Base-by-base conservation (phyloP, 2,888 invertebrate genomes). In the Netelia fuscicornis region DNA sequence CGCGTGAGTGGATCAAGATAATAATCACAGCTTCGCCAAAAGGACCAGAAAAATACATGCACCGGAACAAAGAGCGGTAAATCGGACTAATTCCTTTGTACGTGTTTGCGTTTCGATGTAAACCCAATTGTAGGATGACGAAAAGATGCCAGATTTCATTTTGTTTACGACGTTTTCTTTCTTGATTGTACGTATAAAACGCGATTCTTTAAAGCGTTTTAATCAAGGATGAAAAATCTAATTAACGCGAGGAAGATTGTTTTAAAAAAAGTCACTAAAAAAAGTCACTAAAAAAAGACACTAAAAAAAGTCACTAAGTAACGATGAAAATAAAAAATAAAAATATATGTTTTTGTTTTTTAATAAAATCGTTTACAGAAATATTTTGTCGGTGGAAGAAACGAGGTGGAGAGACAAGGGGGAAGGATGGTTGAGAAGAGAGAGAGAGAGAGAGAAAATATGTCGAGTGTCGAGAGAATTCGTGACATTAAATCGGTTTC, bases 71-170 rank as follows among this genome's bases (percentile, higher is more conserved):
- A 68, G 80, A 44, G 58, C 37, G 87, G 87, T 86, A 89, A 90
- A 90, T 90, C 87, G 86, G 85, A 87, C 88, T 89, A 89, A 90
- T 90, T 90, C 88, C 89, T 90, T 87, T 88, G 90, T 89, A 89
- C 87, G 85, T 85, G 87, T 83, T 20, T 67, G 52, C 44, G n/a
- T 65, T 72, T 71, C 10, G 30, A 17, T n/a, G n/a, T 48, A 77
- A 65, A 17, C 70, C n/a, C 37, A 64, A 10, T 37, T 64, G 44
- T 13, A 48, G 13, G 13, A 48, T 2, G 48, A 48, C 48, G 11
- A 48, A 10, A 48, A 30, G 30, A 3, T 30, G 30, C 30, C 30
- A 5, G 30, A 30, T 30, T 30, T 30, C 30, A 5, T 30, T 30
- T 30, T 30, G 30, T 30, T 30, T 30, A 30, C 30, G 30, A 30